A percentile compares a stretch with the other conserved stretches of the same genome.
phyloP scores from a whole-genome alignment of 2,797 vertebrate species.

The Ambastaia sidthimunki region DNA sequence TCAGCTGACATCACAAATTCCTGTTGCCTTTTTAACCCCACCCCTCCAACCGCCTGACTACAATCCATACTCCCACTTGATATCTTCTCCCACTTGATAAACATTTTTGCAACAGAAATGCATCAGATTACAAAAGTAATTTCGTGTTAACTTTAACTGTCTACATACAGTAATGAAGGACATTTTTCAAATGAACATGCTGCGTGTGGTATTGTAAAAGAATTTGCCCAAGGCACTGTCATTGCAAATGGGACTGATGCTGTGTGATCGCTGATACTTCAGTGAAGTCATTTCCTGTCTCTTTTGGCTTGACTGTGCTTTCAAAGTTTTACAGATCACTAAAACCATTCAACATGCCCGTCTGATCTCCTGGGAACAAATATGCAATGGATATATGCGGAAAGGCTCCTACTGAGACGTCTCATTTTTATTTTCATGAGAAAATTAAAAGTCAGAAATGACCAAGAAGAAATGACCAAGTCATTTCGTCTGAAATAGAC shows the following conservation, averaged over 20 bases:
- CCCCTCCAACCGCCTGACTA: too few relatives aligned
- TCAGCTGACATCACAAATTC: too few relatives aligned
- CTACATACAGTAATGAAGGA: background rate
- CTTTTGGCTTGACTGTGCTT: constrained; percentile 6
- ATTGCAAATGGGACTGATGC: constrained; percentile 8
- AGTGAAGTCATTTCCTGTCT: constrained; percentile 9
- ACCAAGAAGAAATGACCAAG: too few relatives aligned
- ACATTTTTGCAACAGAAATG: background rate
- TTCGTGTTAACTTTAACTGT: background rate
- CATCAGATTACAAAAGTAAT: background rate
- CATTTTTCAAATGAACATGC: background rate
- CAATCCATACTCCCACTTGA: too few relatives aligned
- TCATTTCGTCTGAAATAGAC: background rate
- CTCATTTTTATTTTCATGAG: constrained; percentile 5
- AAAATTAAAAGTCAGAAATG: constrained; percentile 15
- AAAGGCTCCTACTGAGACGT: background rate
- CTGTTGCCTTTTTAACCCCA: too few relatives aligned
- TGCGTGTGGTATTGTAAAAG: constrained; percentile 13
- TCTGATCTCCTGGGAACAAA: background rate
- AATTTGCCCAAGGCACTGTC: constrained; percentile 5
- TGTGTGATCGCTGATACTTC: constrained; percentile 22
- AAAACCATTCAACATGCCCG: background rate
- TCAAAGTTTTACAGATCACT: constrained; percentile 7
- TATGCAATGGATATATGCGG: background rate
- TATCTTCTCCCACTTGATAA: too few relatives aligned